These are phyloP conservation scores for Picus viridis DNA, from an alignment of 2,797 vertebrate species.

Conservation along the genomic window DNA sequence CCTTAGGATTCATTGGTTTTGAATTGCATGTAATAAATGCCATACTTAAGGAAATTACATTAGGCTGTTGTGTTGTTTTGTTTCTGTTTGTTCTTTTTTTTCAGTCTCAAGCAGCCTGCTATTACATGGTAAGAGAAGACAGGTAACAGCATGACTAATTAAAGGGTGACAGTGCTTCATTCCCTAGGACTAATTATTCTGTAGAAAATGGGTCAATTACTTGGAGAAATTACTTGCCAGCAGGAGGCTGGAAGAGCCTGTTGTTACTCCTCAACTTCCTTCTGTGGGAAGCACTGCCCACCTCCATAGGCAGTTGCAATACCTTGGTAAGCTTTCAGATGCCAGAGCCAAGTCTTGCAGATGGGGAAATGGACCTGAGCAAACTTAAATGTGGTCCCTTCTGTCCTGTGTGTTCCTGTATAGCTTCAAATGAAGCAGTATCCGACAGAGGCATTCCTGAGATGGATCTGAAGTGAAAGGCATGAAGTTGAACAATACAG, in stretches of 20 bases:
- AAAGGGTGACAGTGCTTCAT: slow-evolving; percentile 11
- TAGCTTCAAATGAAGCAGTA: neutral
- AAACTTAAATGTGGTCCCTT: neutral
- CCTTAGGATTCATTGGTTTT: slow-evolving; percentile 6
- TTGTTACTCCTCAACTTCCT: neutral
- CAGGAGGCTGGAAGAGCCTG: neutral
- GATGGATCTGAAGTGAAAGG: neutral
- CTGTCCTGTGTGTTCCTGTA: neutral
- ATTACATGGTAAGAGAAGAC: neutral
- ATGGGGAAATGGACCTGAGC: neutral
- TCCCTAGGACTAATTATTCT: slow-evolving; percentile 36
- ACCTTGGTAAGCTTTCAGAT: neutral
- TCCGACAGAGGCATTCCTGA: neutral
- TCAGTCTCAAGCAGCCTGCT: neutral
- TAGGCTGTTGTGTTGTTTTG: neutral
- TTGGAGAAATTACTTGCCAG: slow-evolving; percentile 28
- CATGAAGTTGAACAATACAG: neutral
- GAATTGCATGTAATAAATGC: slow-evolving; percentile 14
- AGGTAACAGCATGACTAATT: slow-evolving; percentile 45
- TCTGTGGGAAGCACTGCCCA: neutral
- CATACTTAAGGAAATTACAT: slow-evolving; percentile 18
- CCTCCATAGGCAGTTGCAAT: neutral
- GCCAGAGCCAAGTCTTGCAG: neutral
- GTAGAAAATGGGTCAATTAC: slow-evolving; percentile 52
- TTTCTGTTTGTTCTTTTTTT: neutral